A percentile compares a stretch with the other conserved stretches of the same genome.
Conservation (phyloP, 2,113 vertebrate species). For the Stigmatopora nigra region DNA sequence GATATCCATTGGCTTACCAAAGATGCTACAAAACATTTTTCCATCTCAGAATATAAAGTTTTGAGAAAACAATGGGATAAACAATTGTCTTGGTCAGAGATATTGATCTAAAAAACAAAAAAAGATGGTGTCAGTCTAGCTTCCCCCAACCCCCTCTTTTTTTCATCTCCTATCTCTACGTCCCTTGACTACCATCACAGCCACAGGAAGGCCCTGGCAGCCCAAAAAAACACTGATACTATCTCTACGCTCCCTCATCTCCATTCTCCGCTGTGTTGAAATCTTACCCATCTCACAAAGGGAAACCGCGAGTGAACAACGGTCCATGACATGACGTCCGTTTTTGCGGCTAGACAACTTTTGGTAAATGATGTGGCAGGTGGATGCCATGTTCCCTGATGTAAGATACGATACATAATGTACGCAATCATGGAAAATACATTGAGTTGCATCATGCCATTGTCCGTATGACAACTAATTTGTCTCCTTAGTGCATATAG, state of each 20-base stretch:
- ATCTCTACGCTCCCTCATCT: conserved; percentile 65
- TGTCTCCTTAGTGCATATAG: background rate
- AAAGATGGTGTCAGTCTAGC: conserved; percentile 11
- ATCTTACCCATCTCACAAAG: conserved; percentile 69
- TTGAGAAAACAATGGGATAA: background rate
- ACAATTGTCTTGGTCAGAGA: conserved; percentile 5
- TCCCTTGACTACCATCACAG: conserved; percentile 59
- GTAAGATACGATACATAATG: conserved; percentile 17
- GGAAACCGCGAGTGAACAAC: conserved; percentile 65
- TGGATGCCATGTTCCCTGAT: conserved; percentile 27
- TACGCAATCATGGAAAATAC: background rate
- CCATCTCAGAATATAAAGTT: background rate
- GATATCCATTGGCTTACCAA: background rate
- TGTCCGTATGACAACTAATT: background rate
- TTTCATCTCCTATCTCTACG: conserved; percentile 54
- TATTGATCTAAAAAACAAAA: conserved; percentile 8
- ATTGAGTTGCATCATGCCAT: conserved; percentile 10
- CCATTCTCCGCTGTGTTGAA: conserved; percentile 69
- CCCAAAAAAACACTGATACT: conserved; percentile 61
- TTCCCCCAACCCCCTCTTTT: conserved; percentile 22
- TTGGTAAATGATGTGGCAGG: conserved; percentile 47
- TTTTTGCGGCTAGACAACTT: conserved; percentile 55
- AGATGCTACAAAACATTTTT: background rate
- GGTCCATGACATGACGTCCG: conserved; percentile 55
- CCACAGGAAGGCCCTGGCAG: conserved; percentile 73